Conservation (phyloP, 2,888 invertebrate species). For the Oscheius sp. region DNA sequence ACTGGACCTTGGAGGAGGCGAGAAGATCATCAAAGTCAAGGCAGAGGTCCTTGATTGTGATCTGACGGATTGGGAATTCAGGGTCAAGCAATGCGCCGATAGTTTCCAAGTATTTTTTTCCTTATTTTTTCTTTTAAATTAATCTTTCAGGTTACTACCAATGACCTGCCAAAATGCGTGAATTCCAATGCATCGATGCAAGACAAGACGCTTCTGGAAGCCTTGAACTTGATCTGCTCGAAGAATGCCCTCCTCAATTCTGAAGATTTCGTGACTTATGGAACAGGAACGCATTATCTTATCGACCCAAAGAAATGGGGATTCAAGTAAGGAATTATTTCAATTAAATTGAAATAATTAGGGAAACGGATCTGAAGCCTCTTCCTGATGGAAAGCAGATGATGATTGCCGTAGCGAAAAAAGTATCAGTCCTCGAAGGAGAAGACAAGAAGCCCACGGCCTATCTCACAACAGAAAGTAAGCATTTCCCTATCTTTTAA, state of each 20-base stretch:
- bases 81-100: slow-evolving; percentile 19
- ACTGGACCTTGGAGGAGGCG: slow-evolving; percentile 10
- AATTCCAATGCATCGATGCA: background rate
- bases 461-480: slow-evolving; percentile 18
- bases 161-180: slow-evolving; percentile 27
- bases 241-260: background rate
- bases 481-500: background rate
- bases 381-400: slow-evolving; percentile 29
- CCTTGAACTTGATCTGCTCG: slow-evolving; percentile 7
- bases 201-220: slow-evolving; percentile 23
- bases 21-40: background rate
- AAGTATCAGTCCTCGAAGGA: slow-evolving; percentile 24
- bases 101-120: background rate
- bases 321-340: background rate
- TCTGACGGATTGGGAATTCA: slow-evolving; percentile 4
- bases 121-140: background rate
- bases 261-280: background rate
- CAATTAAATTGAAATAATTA: background rate
- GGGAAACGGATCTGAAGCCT: background rate
- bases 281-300: slow-evolving; percentile 15
- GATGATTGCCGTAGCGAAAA: slow-evolving; percentile 3
- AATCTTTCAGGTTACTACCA: background rate
- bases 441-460: slow-evolving; percentile 24
- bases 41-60: background rate
- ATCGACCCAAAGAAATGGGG: slow-evolving; percentile 3